Evolutionary conservation across 1,140 invertebrate genomes (phyloP), one percentile per base, ranked within the genome.

Genomic region (Procambarus virginalis): DNA sequence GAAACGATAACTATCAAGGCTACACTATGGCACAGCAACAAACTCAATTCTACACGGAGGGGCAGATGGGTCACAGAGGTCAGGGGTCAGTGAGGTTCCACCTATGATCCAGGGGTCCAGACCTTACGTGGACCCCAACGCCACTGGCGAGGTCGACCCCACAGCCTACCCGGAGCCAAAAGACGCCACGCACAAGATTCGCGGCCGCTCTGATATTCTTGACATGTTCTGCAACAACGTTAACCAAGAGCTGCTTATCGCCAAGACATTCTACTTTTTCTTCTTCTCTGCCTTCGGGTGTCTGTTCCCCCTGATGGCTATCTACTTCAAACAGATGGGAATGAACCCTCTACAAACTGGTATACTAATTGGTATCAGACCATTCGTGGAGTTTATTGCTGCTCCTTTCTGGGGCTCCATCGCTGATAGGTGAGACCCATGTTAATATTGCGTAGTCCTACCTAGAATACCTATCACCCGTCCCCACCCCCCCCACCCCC

Each of bases 241-340:
- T 4, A 97, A 98, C 93, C 97, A 97, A n/a, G 97, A 99, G 93
- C 94, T 99, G 76, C 95, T 99, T 83, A 97, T 98, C 5, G 97
- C 98, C 81, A 99, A 99, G 94, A 97, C 97, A 2, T 99, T 99
- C 94, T 99, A 99, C 94, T 99, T 99, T 94, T 99, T 99, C 95
- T 99, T 99, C 94, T 99, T 99, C 93, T 98, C 99, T 2, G 99
- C 99, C 1, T 99, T 99, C 93, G 99, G 99, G 8, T 99, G 98
- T 0, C 95, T 99, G 0, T 99, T 99, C 93, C 99, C n/a, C 0
- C 94, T 99, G 49, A 98, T 99, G 96, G 99, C 98, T 45, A 97
- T 99, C 45, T 99, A 99, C 94, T 99, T 99, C 95, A 99, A 96
- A 92, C 92, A 93, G 85, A 98, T 99, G 96, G 99, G 98, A 9